Evolutionary conservation across 2,888 invertebrate genomes (phyloP).

Genomic region (Troides helena): DNA sequence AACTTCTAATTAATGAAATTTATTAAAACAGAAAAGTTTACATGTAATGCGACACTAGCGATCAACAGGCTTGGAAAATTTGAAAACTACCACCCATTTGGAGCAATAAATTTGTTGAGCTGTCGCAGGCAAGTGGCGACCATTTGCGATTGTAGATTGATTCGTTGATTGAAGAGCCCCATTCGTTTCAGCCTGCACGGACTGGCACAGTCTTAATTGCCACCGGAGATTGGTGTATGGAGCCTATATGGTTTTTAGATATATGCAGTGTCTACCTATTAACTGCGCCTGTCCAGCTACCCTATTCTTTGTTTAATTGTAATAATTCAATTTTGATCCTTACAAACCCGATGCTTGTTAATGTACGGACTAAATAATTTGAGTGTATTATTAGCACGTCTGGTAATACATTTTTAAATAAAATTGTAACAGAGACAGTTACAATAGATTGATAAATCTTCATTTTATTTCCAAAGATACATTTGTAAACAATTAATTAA

Average conservation of each 20-base stretch:
- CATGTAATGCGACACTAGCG: conserved; percentile 45
- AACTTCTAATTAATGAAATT: neutral
- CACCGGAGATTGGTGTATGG: conserved; percentile 67
- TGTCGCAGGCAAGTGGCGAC: conserved; percentile 76
- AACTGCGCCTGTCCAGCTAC: neutral
- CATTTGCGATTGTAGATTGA: conserved; percentile 77
- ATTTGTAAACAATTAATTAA: too few relatives aligned
- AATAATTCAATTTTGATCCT: neutral
- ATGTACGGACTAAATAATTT: neutral
- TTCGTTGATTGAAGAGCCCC: conserved; percentile 79
- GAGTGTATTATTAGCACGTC: too few relatives aligned
- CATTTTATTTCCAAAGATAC: too few relatives aligned
- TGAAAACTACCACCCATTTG: conserved; percentile 72
- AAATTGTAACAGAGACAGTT: too few relatives aligned
- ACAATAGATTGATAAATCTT: too few relatives aligned
- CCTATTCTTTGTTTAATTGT: neutral
- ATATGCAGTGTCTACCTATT: conserved; percentile 30
- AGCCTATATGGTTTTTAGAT: conserved; percentile 39
- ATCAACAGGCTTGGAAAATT: conserved; percentile 74
- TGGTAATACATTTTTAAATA: too few relatives aligned
- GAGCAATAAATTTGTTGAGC: conserved; percentile 75
- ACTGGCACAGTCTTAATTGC: conserved; percentile 75
- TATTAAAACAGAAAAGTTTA: conserved; percentile 25
- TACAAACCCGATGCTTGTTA: neutral
- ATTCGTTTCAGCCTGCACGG: conserved; percentile 72